Conservation (phyloP, 2,113 vertebrate genomes). For the Tinamus guttatus region DNA sequence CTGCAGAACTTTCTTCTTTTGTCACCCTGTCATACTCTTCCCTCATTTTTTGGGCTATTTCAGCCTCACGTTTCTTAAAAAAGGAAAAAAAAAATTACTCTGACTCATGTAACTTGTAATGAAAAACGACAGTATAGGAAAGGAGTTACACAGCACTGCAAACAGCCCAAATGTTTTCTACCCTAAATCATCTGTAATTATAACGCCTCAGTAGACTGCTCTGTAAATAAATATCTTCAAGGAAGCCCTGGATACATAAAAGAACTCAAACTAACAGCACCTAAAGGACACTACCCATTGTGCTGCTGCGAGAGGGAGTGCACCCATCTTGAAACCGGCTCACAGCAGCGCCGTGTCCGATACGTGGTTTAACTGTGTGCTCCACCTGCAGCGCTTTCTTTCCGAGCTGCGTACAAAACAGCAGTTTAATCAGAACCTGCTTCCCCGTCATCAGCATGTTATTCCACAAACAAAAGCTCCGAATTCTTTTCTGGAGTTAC, state of each 20-base stretch:
- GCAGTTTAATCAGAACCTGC: background rate
- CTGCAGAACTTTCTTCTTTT: constrained; percentile 75
- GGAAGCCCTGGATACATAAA: background rate
- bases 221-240: background rate
- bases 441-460: fast-evolving
- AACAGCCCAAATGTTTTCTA: fast-evolving
- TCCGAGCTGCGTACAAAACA: background rate
- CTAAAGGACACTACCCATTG: fast-evolving
- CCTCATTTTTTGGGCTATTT: constrained; percentile 81
- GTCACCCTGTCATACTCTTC: constrained; percentile 72
- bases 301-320: fast-evolving
- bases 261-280: background rate
- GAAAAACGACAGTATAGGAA: background rate
- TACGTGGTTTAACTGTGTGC: fast-evolving
- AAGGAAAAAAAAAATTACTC: background rate
- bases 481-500: background rate
- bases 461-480: background rate
- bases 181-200: background rate
- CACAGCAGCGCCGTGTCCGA: fast-evolving
- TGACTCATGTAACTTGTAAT: background rate
- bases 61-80: constrained; percentile 84
- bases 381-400: background rate
- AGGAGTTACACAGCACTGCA: background rate
- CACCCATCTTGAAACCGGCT: background rate
- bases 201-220: fast-evolving